Percentiles rank a stretch among this genome's conserved stretches.
phyloP scores from a whole-genome alignment of 30 jellyfish, hydroid and myxozoan genomes.

The Chrysaora quinquecirrha region DNA sequence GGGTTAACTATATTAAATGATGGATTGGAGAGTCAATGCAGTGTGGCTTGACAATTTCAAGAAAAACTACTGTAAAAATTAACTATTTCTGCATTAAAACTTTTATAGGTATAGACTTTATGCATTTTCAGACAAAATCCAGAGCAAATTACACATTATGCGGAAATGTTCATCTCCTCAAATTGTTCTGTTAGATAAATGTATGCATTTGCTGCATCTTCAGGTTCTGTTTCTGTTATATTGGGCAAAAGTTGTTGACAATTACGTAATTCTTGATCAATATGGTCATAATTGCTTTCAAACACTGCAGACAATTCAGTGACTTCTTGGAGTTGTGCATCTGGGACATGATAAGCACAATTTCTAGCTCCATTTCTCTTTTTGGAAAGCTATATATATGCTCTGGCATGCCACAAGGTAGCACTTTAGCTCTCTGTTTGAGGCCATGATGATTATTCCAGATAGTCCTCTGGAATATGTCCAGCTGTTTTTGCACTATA shows the following conservation, averaged over 20 bases:
- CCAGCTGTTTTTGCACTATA: not conserved
- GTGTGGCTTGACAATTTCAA: not conserved
- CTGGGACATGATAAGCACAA: not conserved
- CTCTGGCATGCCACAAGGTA: not conserved
- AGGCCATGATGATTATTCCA: not conserved
- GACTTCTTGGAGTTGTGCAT: not conserved
- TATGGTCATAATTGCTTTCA: not conserved
- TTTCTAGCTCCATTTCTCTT: not conserved
- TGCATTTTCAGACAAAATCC: not conserved
- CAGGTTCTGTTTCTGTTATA: not conserved
- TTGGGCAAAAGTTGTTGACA: not conserved
- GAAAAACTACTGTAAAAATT: not conserved
- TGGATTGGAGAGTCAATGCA: not conserved
- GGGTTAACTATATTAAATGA: not conserved
- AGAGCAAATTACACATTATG: not conserved
- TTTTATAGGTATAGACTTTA: not conserved
- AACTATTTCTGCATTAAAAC: not conserved
- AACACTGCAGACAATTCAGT: not conserved
- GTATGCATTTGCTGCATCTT: not conserved
- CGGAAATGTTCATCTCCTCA: not conserved
- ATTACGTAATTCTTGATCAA: not conserved
- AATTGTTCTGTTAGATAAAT: not conserved
- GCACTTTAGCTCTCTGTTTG: not conserved
- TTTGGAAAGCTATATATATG: not conserved
- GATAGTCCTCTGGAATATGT: not conserved